These are phyloP conservation scores for Ceryle rudis DNA, from an alignment of 2,797 vertebrate species.

Conservation along the genomic window DNA sequence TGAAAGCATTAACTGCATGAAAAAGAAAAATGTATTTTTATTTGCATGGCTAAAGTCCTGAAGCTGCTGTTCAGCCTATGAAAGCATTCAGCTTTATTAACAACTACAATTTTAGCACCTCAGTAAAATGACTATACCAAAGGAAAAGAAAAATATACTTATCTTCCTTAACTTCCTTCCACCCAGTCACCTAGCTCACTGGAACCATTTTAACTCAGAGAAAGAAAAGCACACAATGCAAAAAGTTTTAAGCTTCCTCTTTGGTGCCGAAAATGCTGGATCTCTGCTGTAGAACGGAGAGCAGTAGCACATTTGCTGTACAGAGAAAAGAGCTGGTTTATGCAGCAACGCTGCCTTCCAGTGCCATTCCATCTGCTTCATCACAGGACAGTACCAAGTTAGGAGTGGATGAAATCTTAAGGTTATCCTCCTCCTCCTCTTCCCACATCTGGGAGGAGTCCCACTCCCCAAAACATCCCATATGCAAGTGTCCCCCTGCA, in stretches of 20 bases:
- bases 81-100: not conserved
- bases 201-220: not conserved
- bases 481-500: conserved; percentile 5
- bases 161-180: not conserved
- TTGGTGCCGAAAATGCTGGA: not conserved
- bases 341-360: not conserved
- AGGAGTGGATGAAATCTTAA: not conserved
- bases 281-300: not conserved
- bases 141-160: not conserved
- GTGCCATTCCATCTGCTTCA: not conserved
- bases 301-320: not conserved
- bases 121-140: not conserved
- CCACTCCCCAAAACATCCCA: not conserved
- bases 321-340: not conserved
- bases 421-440: not conserved
- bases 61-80: not conserved
- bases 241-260: not conserved
- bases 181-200: not conserved
- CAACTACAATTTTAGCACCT: not conserved
- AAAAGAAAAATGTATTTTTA: not conserved
- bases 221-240: not conserved
- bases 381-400: not conserved
- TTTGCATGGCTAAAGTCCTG: not conserved
- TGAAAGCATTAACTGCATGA: not conserved
- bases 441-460: not conserved